Percentiles rank a stretch among this genome's conserved stretches.
These are phyloP conservation scores for Diarsia rubi DNA, from an alignment of 2,888 invertebrate genomes.

Conservation along the genomic window DNA sequence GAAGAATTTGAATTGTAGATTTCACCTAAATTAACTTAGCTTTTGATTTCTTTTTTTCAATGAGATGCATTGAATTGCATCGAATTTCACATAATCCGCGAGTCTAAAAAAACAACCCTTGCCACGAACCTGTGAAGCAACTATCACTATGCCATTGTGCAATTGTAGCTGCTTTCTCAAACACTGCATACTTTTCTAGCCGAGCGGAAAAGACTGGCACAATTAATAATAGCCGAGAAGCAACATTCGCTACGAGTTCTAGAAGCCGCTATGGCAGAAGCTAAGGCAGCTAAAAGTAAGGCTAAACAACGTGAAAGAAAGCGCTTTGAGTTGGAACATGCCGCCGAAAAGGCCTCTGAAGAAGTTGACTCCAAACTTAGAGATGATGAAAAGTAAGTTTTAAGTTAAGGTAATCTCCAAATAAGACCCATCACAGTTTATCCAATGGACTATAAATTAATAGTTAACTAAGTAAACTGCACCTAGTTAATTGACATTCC, in stretches of 20 bases:
- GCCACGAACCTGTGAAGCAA: too few species aligned
- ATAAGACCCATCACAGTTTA: neutral
- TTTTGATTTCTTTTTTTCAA: neutral
- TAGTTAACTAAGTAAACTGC: neutral
- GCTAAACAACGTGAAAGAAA: conserved; percentile 78
- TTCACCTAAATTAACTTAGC: neutral
- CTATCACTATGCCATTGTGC: neutral
- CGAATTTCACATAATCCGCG: neutral
- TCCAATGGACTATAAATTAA: neutral
- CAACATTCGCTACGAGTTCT: conserved; percentile 86
- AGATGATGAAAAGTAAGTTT: conserved; percentile 82
- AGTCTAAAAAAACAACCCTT: neutral
- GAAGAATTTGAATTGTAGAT: neutral
- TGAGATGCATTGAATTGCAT: neutral
- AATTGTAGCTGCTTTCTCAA: neutral
- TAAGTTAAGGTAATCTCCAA: neutral
- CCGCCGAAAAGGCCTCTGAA: conserved; percentile 79
- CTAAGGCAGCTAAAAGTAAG: conserved; percentile 82
- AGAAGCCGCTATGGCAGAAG: conserved; percentile 87
- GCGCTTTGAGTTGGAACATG: conserved; percentile 74
- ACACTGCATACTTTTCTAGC: conserved; percentile 72
- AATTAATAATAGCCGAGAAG: conserved; percentile 87
- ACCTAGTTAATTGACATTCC: neutral
- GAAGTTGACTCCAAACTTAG: conserved; percentile 83
- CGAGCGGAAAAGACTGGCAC: conserved; percentile 86